Conservation (phyloP, 2,888 invertebrate species). For the Ornithoptera priamus region DNA sequence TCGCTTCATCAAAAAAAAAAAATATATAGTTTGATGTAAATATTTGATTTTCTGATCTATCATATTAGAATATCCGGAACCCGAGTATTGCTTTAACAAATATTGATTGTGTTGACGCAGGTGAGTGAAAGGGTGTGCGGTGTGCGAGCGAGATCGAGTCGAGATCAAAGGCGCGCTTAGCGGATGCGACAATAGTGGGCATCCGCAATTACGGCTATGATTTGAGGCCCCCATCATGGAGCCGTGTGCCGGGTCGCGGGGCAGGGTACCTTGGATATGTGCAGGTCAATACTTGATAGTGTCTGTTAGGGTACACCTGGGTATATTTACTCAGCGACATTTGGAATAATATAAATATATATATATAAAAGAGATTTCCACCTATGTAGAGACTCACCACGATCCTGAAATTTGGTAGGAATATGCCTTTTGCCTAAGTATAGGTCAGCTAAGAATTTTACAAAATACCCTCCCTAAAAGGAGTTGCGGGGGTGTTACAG, state of each 20-base stretch:
- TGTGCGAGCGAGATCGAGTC: slow-evolving; percentile 36
- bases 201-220: slow-evolving; percentile 61
- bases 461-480: too few relatives aligned
- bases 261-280: slow-evolving; percentile 35
- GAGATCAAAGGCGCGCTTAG: slow-evolving; percentile 45
- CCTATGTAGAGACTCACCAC: too few relatives aligned
- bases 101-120: neutral
- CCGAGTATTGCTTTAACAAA: slow-evolving; percentile 1
- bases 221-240: slow-evolving; percentile 54
- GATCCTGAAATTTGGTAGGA: too few relatives aligned
- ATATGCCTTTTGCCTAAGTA: too few relatives aligned
- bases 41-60: neutral
- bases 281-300: slow-evolving; percentile 6
- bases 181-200: slow-evolving; percentile 55
- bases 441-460: too few relatives aligned
- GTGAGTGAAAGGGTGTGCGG: slow-evolving; percentile 29
- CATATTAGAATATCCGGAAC: neutral
- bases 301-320: too few relatives aligned
- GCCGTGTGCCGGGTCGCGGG: slow-evolving; percentile 35
- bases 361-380: too few relatives aligned
- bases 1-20: too few relatives aligned
- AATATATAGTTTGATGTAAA: too few relatives aligned
- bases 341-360: too few relatives aligned
- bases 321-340: too few relatives aligned
- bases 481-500: too few relatives aligned